Conservation (phyloP, 2,888 invertebrate species). For the Rhorus exstirpatorius region DNA sequence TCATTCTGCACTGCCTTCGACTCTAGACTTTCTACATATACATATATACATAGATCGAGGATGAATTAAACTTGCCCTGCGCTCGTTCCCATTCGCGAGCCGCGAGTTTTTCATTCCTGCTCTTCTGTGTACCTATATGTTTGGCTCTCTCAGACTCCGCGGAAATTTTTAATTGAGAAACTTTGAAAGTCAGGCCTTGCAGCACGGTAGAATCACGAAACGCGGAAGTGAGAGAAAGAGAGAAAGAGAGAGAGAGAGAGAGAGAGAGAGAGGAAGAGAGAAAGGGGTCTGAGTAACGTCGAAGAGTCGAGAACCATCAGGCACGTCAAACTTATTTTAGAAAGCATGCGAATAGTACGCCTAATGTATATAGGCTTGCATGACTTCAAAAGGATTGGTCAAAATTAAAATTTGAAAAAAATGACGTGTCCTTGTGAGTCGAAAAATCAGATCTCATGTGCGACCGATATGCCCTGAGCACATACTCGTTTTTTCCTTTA, state of each 20-base stretch:
- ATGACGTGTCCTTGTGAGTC: background rate
- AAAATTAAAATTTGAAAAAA: constrained; percentile 17
- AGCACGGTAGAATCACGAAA: constrained; percentile 59
- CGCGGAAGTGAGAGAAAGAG: constrained; percentile 19
- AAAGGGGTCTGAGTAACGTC: constrained; percentile 36
- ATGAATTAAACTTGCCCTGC: constrained; percentile 46
- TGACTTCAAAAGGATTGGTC: constrained; percentile 9
- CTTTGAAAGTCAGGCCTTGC: constrained; percentile 74
- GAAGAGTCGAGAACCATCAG: constrained; percentile 63
- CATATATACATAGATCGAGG: constrained; percentile 4
- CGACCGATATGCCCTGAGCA: background rate
- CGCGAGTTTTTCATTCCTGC: constrained; percentile 49
- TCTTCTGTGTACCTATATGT: background rate
- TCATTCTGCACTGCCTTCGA: constrained; percentile 45
- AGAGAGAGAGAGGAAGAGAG: constrained; percentile 25
- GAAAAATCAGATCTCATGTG: background rate
- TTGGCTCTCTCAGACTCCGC: constrained; percentile 52
- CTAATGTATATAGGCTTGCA: background rate
- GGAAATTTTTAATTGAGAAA: constrained; percentile 84
- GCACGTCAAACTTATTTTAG: constrained; percentile 65
- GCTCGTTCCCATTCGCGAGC: constrained; percentile 52
- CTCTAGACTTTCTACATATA: constrained; percentile 33
- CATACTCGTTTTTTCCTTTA: too few relatives aligned
- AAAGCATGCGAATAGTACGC: constrained; percentile 52
- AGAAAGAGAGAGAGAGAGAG: constrained; percentile 26